phyloP scores from a whole-genome alignment of 2,888 invertebrate species.

The Masnerella sp. region DNA sequence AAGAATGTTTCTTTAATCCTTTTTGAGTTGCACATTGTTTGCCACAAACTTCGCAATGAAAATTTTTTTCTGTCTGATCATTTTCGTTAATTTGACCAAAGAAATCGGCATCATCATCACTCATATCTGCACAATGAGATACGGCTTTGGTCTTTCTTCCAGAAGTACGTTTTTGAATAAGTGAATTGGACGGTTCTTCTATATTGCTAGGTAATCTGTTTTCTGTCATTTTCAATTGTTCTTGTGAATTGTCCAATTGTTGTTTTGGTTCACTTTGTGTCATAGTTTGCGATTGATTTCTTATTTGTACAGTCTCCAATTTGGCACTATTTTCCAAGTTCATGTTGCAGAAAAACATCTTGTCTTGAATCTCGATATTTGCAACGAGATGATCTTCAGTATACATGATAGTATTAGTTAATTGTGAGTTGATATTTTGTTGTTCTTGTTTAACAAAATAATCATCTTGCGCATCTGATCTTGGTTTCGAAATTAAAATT shows the following conservation, averaged over 20 bases:
- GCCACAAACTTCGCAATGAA: slow-evolving; percentile 71
- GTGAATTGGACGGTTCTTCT: slow-evolving; percentile 22
- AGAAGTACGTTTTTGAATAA: slow-evolving; percentile 66
- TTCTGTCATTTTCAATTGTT: neutral
- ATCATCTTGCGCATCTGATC: slow-evolving; percentile 62
- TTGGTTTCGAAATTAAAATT: slow-evolving; percentile 67
- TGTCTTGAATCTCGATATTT: slow-evolving; percentile 61
- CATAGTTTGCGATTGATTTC: neutral
- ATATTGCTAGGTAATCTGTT: neutral
- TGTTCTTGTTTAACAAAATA: slow-evolving; percentile 73
- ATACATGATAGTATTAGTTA: slow-evolving; percentile 66
- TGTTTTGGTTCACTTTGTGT: slow-evolving; percentile 50
- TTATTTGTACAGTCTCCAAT: neutral
- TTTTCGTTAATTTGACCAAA: slow-evolving; percentile 64
- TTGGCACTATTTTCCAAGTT: slow-evolving; percentile 60
- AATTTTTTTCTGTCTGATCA: slow-evolving; percentile 66
- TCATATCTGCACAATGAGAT: slow-evolving; percentile 64
- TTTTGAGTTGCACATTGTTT: slow-evolving; percentile 72
- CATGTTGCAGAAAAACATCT: slow-evolving; percentile 66
- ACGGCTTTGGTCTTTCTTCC: slow-evolving; percentile 68
- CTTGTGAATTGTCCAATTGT: too few relatives aligned
- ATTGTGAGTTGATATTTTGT: slow-evolving; percentile 33
- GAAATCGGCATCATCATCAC: slow-evolving; percentile 68
- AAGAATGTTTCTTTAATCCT: slow-evolving; percentile 72
- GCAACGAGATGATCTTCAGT: slow-evolving; percentile 56